A percentile compares a stretch with the other conserved stretches of the same genome.
Conservation (phyloP, 2,113 vertebrate genomes). For the Amblyornis subalaris region DNA sequence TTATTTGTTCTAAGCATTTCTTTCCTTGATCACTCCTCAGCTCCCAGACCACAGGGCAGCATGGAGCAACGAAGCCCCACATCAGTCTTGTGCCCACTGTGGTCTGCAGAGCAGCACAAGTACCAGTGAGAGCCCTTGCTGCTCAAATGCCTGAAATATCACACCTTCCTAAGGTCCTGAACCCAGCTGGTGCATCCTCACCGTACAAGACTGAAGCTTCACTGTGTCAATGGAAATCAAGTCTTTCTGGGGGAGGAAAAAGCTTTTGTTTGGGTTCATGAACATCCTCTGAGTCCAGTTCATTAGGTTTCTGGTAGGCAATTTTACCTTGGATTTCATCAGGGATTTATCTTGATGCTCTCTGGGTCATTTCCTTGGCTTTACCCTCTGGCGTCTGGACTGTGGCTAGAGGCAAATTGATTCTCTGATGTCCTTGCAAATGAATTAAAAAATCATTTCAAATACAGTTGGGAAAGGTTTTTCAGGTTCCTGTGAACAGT, state of each 20-base stretch:
- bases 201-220: not conserved
- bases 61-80: not conserved
- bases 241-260: not conserved
- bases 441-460: conserved; percentile 45
- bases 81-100: fast-evolving
- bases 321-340: not conserved
- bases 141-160: not conserved
- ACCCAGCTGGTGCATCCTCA: not conserved
- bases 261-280: not conserved
- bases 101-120: not conserved
- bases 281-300: not conserved
- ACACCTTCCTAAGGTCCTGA: not conserved
- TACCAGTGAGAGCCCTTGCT: not conserved
- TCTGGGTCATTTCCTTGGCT: conserved; percentile 1
- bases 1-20: not conserved
- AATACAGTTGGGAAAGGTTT: conserved; percentile 7
- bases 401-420: not conserved
- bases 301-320: not conserved
- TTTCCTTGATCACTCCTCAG: not conserved
- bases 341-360: not conserved
- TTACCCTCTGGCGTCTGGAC: not conserved
- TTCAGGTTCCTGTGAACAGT: not conserved
- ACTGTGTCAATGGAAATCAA: not conserved
- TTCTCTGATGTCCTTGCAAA: conserved; percentile 7
- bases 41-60: not conserved